phyloP scores from a whole-genome alignment of 2,888 invertebrate species.

The Onthophagus sagittarius region DNA sequence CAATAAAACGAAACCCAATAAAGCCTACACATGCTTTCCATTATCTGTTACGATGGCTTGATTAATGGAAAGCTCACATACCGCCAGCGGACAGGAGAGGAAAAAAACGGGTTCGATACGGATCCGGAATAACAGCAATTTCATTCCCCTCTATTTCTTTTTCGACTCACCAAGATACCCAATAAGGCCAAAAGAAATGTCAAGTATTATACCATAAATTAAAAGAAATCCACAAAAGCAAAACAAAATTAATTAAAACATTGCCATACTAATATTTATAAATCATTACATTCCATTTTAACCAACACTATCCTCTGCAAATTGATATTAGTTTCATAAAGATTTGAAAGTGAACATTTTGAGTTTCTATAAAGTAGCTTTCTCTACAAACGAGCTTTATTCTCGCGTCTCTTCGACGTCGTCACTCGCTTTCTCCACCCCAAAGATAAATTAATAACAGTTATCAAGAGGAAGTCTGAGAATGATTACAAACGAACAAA shows the following conservation, averaged over 20 bases:
- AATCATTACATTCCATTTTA: background rate
- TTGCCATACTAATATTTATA: too few relatives aligned
- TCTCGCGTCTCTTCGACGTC: background rate
- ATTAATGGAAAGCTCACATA: slow-evolving; percentile 8
- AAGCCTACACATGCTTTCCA: slow-evolving; percentile 3
- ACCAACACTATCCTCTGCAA: background rate
- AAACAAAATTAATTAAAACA: too few relatives aligned
- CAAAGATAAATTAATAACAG: slow-evolving; percentile 11
- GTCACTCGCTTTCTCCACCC: slow-evolving; percentile 1
- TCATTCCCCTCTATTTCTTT: slow-evolving; percentile 1
- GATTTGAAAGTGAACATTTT: background rate
- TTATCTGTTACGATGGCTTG: slow-evolving; percentile 10
- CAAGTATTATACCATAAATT: background rate
- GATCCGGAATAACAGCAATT: slow-evolving; percentile 6
- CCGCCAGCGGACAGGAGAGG: slow-evolving; percentile 5
- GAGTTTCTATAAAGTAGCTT: background rate
- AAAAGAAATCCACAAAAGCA: background rate
- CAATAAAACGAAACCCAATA: slow-evolving; percentile 11
- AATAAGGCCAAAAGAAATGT: background rate
- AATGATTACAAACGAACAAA: slow-evolving; percentile 12
- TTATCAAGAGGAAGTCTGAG: slow-evolving; percentile 13
- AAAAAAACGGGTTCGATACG: background rate
- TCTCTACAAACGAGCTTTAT: background rate
- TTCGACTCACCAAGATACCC: background rate
- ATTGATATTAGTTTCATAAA: background rate